phyloP scores from a whole-genome alignment of 2,888 invertebrate species.

The Chrysolina haemoptera region DNA sequence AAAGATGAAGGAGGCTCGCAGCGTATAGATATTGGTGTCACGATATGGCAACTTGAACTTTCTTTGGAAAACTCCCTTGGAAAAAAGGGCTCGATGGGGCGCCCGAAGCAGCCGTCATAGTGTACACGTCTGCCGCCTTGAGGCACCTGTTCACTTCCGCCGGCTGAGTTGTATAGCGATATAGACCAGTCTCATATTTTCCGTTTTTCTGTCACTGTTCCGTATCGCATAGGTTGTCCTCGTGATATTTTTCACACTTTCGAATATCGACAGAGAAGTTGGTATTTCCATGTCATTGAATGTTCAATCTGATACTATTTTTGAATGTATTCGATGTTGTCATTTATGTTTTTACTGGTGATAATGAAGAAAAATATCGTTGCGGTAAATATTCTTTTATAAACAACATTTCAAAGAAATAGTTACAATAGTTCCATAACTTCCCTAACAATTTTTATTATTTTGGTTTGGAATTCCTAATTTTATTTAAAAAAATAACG shows the following conservation, averaged over 20 bases:
- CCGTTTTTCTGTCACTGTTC: conserved; percentile 8
- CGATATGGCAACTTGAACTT: conserved; percentile 47
- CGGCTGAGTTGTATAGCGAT: conserved; percentile 25
- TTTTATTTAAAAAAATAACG: no score
- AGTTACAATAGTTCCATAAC: no score
- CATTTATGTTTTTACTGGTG: background rate
- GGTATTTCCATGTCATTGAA: conserved; percentile 6
- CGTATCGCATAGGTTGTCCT: background rate
- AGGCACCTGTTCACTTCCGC: conserved; percentile 45
- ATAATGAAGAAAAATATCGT: background rate
- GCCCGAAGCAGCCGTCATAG: conserved; percentile 36
- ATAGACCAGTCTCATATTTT: conserved; percentile 20
- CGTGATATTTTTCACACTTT: background rate
- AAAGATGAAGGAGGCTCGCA: conserved; percentile 44
- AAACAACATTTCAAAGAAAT: no score
- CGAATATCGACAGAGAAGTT: background rate
- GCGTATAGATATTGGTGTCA: conserved; percentile 48
- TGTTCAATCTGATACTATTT: background rate
- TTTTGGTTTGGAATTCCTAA: no score
- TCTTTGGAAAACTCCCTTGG: conserved; percentile 40
- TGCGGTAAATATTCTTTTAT: no score
- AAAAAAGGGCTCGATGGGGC: conserved; percentile 26
- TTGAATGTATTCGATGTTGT: background rate
- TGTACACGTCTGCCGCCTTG: conserved; percentile 39
- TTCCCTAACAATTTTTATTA: no score